Percentiles rank a stretch among this genome's conserved stretches.
Conservation (phyloP, 2,888 invertebrate genomes). For the Apamea crenata region DNA sequence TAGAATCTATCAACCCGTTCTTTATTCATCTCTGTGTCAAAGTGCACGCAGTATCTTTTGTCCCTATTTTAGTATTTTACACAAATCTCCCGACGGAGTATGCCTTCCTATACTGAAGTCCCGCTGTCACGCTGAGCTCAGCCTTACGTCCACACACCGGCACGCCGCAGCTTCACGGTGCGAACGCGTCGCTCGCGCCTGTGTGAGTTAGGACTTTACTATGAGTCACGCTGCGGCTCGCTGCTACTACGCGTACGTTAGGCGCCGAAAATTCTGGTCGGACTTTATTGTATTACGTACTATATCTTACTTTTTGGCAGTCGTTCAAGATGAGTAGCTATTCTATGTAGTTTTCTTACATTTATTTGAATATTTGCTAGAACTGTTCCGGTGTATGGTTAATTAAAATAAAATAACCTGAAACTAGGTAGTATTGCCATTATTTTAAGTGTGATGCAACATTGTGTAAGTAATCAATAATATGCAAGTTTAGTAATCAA, state of each 20-base stretch:
- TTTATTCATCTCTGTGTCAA: neutral
- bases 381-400: neutral
- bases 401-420: neutral
- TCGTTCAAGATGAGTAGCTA: neutral
- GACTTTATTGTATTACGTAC: neutral
- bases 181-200: constrained; percentile 68
- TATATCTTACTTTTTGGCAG: constrained; percentile 6
- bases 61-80: neutral
- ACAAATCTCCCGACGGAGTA: neutral
- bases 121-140: constrained; percentile 34
- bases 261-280: constrained; percentile 67
- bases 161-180: constrained; percentile 51
- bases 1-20: neutral
- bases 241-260: constrained; percentile 70
- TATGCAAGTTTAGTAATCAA: neutral
- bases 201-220: constrained; percentile 82
- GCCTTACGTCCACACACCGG: constrained; percentile 49
- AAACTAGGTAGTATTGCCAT: neutral
- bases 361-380: neutral
- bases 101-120: neutral
- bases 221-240: constrained; percentile 83
- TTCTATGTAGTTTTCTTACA: neutral
- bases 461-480: neutral
- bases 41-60: neutral
- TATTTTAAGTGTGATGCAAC: neutral